A percentile compares a stretch with the other conserved stretches of the same genome.
These are phyloP conservation scores for Chaetoderma sp. DNA, from an alignment of 2,888 invertebrate species.

Conservation along the genomic window DNA sequence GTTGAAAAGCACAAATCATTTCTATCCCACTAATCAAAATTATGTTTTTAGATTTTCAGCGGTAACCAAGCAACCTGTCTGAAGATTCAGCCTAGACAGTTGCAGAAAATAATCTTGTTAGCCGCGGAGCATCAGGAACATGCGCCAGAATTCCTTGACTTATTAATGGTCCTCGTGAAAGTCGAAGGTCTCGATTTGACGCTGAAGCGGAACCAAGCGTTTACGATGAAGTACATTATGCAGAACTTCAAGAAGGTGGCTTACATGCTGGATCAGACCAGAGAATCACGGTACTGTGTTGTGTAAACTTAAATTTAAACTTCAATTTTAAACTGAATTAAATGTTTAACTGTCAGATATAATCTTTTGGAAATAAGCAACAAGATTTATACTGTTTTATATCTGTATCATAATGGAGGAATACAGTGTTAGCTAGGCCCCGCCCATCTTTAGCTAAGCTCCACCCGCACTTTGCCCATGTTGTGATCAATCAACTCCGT, in stretches of 20 bases:
- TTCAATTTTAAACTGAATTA: no score
- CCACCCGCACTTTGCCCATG: no score
- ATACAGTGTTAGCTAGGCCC: no score
- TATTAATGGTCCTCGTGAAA: slow-evolving; percentile 63
- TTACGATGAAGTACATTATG: slow-evolving; percentile 69
- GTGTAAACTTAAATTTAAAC: no score
- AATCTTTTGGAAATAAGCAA: background rate
- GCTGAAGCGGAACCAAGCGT: slow-evolving; percentile 67
- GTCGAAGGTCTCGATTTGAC: slow-evolving; percentile 65
- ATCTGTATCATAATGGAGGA: no score
- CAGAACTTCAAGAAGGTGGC: slow-evolving; percentile 66
- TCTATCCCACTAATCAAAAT: no score
- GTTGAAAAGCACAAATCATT: no score
- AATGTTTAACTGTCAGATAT: background rate
- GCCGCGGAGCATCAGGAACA: slow-evolving; percentile 60
- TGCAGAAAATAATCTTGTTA: slow-evolving; percentile 62
- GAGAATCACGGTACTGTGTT: slow-evolving; percentile 42
- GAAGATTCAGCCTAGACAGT: slow-evolving; percentile 63
- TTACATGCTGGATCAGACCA: slow-evolving; percentile 61
- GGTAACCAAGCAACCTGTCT: slow-evolving; percentile 65
- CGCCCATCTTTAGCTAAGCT: no score
- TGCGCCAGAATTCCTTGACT: slow-evolving; percentile 64
- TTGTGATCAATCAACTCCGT: no score
- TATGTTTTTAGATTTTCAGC: slow-evolving; percentile 63
- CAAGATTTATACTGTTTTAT: no score